phyloP scores from a whole-genome alignment of 2,888 invertebrate species.

The Drosophila pseudotalamancana region DNA sequence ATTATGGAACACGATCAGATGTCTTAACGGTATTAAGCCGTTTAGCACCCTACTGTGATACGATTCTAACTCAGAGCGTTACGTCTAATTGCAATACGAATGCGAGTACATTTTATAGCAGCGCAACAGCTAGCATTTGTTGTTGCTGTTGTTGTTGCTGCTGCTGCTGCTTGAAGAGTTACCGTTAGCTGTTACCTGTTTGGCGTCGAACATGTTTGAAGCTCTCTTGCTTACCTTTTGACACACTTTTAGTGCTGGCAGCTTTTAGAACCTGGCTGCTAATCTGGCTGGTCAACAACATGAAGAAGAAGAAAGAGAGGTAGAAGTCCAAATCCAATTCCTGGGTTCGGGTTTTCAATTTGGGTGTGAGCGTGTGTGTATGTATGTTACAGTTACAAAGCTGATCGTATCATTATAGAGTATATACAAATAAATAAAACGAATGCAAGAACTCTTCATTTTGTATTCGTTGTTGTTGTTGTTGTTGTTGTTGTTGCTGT shows the following conservation, averaged over 20 bases:
- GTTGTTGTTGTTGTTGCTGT: neutral
- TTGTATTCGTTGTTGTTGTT: neutral
- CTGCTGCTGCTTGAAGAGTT: slow-evolving; percentile 41
- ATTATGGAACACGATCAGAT: slow-evolving; percentile 62
- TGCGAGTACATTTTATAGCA: slow-evolving; percentile 2
- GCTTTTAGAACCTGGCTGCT: slow-evolving; percentile 68
- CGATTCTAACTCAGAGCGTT: slow-evolving; percentile 35
- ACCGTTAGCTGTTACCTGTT: slow-evolving; percentile 71
- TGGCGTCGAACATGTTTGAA: slow-evolving; percentile 68
- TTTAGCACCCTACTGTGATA: slow-evolving; percentile 71
- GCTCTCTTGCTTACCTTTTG: slow-evolving; percentile 66
- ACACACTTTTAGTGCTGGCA: slow-evolving; percentile 61
- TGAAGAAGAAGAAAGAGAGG: slow-evolving; percentile 3
- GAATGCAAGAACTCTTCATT: slow-evolving; percentile 45
- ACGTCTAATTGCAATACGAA: slow-evolving; percentile 23
- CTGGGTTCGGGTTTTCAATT: slow-evolving; percentile 20
- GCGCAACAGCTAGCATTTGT: slow-evolving; percentile 33
- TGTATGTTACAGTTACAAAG: slow-evolving; percentile 66
- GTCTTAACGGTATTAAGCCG: slow-evolving; percentile 56
- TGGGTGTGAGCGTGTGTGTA: slow-evolving; percentile 16
- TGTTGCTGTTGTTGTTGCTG: slow-evolving; percentile 15
- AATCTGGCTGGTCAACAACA: slow-evolving; percentile 68
- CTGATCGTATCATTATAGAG: slow-evolving; percentile 51
- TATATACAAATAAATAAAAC: slow-evolving; percentile 53
- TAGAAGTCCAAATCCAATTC: slow-evolving; percentile 43